These are phyloP conservation scores for Thunnus albacares DNA, from an alignment of 2,797 vertebrate genomes.

Conservation along the genomic window DNA sequence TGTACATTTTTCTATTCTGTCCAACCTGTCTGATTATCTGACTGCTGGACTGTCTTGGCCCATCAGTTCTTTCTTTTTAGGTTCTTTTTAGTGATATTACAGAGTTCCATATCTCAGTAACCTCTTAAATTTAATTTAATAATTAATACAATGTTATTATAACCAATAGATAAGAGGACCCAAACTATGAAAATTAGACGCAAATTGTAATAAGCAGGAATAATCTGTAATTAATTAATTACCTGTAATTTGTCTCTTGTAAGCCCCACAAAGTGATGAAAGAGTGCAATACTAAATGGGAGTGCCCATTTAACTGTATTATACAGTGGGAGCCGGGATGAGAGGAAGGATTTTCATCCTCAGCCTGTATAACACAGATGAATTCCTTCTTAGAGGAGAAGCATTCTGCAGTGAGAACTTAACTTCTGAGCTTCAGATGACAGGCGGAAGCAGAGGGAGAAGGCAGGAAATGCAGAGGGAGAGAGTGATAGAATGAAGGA, in stretches of 20 bases:
- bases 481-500: background rate
- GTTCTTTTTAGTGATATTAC: too few relatives aligned
- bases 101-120: too few relatives aligned
- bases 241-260: background rate
- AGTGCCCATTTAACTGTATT: background rate
- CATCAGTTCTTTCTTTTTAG: too few relatives aligned
- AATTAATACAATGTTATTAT: too few relatives aligned
- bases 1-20: too few relatives aligned
- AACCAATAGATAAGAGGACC: too few relatives aligned
- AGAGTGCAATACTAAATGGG: background rate
- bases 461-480: conserved; percentile 17
- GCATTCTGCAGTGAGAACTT: conserved; percentile 33
- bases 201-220: too few relatives aligned
- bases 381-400: conserved; percentile 30
- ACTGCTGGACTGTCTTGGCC: too few relatives aligned
- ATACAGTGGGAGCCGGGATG: background rate
- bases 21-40: too few relatives aligned
- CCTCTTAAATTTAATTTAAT: too few relatives aligned
- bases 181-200: too few relatives aligned
- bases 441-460: conserved; percentile 3
- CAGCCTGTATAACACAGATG: conserved; percentile 15
- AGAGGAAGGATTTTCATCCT: conserved; percentile 25
- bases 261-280: background rate
- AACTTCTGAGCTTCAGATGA: conserved; percentile 40
- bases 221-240: too few relatives aligned